A percentile compares a stretch with the other conserved stretches of the same genome.
These are phyloP conservation scores for Peribatodes rhomboidaria DNA, from an alignment of 2,888 invertebrate species.

Conservation along the genomic window DNA sequence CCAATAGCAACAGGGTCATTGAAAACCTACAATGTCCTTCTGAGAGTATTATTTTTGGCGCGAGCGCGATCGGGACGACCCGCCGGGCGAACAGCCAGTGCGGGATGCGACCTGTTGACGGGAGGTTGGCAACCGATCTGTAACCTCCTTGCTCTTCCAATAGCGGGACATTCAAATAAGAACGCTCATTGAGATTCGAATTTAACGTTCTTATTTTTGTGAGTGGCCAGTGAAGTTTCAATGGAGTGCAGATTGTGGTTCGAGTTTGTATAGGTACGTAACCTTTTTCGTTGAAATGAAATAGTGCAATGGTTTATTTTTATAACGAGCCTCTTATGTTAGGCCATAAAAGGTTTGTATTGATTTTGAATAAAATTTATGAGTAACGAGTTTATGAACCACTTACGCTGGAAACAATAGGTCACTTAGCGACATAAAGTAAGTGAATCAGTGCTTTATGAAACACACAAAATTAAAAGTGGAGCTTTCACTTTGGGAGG, in stretches of 20 bases:
- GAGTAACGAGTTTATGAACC: constrained; percentile 55
- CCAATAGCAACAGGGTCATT: constrained; percentile 79
- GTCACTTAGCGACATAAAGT: constrained; percentile 52
- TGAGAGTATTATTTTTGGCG: constrained; percentile 83
- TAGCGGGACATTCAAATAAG: constrained; percentile 67
- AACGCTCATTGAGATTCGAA: constrained; percentile 40
- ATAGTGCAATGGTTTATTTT: constrained; percentile 18
- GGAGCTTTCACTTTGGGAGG: constrained; percentile 11
- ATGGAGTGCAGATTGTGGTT: constrained; percentile 25
- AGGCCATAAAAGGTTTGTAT: constrained; percentile 46
- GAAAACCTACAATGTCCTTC: constrained; percentile 77
- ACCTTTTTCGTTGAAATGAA: neutral
- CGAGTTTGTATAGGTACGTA: constrained; percentile 24
- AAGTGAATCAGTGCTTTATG: constrained; percentile 47
- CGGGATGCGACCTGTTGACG: constrained; percentile 84
- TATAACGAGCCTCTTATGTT: constrained; percentile 36
- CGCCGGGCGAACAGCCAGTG: constrained; percentile 70
- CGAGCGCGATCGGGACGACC: constrained; percentile 75
- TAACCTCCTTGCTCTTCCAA: constrained; percentile 49
- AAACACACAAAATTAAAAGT: constrained; percentile 37
- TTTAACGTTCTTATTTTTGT: constrained; percentile 34
- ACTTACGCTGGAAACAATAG: constrained; percentile 58
- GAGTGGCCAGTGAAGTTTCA: constrained; percentile 42
- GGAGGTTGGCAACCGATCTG: constrained; percentile 71
- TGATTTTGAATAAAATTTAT: constrained; percentile 56